Percentiles rank a stretch among this genome's conserved stretches.
phyloP scores from a whole-genome alignment of 2,113 vertebrate species.

The Bambusicola thoracicus region DNA sequence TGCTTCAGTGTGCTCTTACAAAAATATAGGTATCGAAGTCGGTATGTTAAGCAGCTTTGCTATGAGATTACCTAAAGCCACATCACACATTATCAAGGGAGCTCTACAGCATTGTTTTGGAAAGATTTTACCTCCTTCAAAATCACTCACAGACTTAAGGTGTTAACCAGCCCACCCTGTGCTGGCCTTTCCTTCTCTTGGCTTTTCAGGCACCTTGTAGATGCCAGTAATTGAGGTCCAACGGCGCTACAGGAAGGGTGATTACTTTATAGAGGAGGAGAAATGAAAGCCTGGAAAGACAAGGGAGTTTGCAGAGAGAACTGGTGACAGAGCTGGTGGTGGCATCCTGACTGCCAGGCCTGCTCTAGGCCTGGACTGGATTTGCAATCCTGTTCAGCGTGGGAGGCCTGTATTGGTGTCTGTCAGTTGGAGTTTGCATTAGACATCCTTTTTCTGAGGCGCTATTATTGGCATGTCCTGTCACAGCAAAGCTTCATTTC shows the following conservation, averaged over 20 bases:
- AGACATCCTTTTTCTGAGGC: not conserved
- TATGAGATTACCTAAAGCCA: not conserved
- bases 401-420: not conserved
- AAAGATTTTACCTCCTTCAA: not conserved
- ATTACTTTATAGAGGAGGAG: not conserved
- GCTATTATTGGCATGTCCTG: rapidly evolving
- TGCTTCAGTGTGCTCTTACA: not conserved
- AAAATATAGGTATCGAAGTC: rapidly evolving
- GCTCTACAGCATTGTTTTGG: no score
- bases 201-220: not conserved
- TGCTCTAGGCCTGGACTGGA: not conserved
- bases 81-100: not conserved
- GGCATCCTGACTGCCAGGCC: not conserved
- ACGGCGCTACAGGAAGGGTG: not conserved
- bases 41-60: not conserved
- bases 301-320: not conserved
- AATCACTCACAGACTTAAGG: rapidly evolving
- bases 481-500: rapidly evolving
- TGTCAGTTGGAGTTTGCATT: not conserved
- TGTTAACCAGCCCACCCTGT: not conserved
- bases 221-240: not conserved
- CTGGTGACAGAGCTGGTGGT: not conserved
- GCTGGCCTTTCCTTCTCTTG: not conserved
- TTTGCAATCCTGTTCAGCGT: not conserved
- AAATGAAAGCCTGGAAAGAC: rapidly evolving